Percentiles rank a stretch among this genome's conserved stretches.
Evolutionary conservation across 2,113 vertebrate species (phyloP).

Genomic region (Pteronura brasiliensis): DNA sequence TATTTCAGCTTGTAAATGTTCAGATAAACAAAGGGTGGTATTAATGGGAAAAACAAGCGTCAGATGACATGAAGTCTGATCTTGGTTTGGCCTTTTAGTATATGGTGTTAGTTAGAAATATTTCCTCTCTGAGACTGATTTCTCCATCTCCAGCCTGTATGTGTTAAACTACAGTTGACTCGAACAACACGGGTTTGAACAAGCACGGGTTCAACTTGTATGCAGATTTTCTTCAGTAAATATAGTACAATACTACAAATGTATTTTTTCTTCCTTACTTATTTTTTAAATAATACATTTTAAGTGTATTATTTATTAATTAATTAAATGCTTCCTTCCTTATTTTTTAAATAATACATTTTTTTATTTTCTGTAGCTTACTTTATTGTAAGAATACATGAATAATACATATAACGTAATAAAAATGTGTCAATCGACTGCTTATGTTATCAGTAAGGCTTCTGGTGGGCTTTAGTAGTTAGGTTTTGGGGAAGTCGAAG

Average conservation of each 20-base stretch:
- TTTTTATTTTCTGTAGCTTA: not conserved
- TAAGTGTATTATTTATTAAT: not conserved
- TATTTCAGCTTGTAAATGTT: not conserved
- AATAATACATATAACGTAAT: not conserved
- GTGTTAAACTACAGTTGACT: not conserved
- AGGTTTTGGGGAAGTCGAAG: not conserved
- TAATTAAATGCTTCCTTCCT: too few relatives aligned
- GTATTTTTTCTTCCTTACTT: not conserved
- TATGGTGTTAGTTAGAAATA: not conserved
- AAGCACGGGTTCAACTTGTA: not conserved
- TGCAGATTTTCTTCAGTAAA: not conserved
- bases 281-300: not conserved
- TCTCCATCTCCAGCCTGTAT: not conserved
- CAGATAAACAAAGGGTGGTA: constrained; percentile 12
- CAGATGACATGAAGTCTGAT: not conserved
- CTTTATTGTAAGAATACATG: not conserved
- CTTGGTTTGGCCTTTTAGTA: not conserved
- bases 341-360: not conserved
- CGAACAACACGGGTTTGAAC: not conserved
- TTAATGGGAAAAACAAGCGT: not conserved
- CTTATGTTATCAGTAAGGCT: not conserved
- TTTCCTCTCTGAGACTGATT: not conserved
- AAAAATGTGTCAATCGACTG: not conserved
- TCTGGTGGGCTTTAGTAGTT: not conserved
- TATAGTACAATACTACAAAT: not conserved